Conservation (phyloP, 2,888 invertebrate genomes). For the Galerucella pusilla region DNA sequence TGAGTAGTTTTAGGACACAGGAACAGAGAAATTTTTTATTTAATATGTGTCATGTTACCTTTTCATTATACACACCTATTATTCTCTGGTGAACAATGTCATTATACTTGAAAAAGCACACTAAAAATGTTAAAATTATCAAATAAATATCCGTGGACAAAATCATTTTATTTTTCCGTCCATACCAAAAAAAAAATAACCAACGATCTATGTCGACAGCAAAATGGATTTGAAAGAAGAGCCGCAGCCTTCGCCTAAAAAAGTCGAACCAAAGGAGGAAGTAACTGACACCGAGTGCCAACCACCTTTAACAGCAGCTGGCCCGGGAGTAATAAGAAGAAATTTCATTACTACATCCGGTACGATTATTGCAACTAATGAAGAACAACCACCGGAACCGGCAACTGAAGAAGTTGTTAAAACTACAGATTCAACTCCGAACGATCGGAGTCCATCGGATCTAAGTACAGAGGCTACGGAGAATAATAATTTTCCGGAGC, state of each 20-base stretch:
- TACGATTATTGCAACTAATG: conserved; percentile 58
- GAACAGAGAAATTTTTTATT: too few species aligned
- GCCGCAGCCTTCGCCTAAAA: conserved; percentile 40
- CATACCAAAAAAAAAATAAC: too few species aligned
- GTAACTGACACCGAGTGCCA: conserved; percentile 26
- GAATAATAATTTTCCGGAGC: conserved; percentile 27
- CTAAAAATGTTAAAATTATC: too few species aligned
- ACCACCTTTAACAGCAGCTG: conserved; percentile 27
- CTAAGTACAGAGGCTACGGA: conserved; percentile 39
- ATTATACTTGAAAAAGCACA: too few species aligned
- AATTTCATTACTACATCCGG: conserved; percentile 62
- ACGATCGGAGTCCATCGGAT: conserved; percentile 43
- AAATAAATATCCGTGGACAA: too few species aligned
- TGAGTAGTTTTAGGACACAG: too few species aligned
- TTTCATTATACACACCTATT: too few species aligned
- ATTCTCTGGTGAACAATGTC: too few species aligned
- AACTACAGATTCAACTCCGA: conserved; percentile 45
- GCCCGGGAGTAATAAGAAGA: conserved; percentile 52
- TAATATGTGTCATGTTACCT: too few species aligned
- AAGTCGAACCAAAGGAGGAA: conserved; percentile 43
- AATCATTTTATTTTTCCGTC: background rate
- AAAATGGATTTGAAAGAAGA: conserved; percentile 49
- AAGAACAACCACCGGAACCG: conserved; percentile 54
- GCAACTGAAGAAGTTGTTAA: conserved; percentile 61
- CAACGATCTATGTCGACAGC: conserved; percentile 12